A percentile compares a stretch with the other conserved stretches of the same genome.
These are phyloP conservation scores for Erpornis zantholeuca DNA, from an alignment of 2,113 vertebrate genomes.

Conservation along the genomic window DNA sequence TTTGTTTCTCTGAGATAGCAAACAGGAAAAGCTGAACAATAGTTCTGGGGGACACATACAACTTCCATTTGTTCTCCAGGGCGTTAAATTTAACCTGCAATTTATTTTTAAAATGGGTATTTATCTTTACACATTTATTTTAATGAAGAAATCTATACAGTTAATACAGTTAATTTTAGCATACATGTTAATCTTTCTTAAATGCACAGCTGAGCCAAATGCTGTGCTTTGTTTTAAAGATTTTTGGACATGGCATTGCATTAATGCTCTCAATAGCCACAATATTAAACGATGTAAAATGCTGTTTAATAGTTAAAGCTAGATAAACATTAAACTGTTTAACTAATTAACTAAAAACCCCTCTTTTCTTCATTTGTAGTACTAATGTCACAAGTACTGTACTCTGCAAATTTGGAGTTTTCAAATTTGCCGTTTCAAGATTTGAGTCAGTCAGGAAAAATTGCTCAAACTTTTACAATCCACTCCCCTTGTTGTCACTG, in stretches of 20 bases:
- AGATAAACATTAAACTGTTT: neutral
- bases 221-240: neutral
- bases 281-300: neutral
- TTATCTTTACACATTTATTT: neutral
- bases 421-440: neutral
- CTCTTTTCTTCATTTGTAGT: neutral
- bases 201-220: neutral
- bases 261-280: neutral
- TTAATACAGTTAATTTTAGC: neutral
- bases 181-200: neutral
- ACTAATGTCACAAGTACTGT: neutral
- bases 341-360: neutral
- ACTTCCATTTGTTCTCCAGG: neutral
- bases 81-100: neutral
- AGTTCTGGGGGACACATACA: neutral
- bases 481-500: neutral
- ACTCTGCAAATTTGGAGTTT: neutral
- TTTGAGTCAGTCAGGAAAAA: neutral
- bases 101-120: neutral
- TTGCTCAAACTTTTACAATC: neutral
- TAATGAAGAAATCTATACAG: neutral
- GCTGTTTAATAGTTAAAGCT: neutral
- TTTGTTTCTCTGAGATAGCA: neutral
- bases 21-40: conserved; percentile 15
- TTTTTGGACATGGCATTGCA: neutral